These are phyloP conservation scores for Salminus brasiliensis DNA, from an alignment of 2,113 vertebrate genomes.

Conservation along the genomic window DNA sequence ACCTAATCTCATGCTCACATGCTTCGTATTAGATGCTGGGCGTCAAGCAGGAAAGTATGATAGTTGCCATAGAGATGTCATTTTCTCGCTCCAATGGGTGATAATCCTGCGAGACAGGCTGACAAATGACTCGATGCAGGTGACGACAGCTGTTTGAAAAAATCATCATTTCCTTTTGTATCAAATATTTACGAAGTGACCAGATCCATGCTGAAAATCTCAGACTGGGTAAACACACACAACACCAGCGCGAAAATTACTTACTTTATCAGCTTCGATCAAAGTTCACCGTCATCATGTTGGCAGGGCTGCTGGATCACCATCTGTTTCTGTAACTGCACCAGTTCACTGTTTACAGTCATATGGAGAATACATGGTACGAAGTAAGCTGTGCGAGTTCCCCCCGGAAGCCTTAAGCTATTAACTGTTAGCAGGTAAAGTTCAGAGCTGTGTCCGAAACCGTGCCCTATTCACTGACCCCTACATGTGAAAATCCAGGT, in stretches of 20 bases:
- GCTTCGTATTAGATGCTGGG: background rate
- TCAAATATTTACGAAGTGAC: background rate
- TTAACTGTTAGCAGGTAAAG: too few species aligned
- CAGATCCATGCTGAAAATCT: background rate
- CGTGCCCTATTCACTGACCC: too few species aligned
- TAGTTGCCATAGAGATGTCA: slow-evolving; percentile 6
- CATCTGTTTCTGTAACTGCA: background rate
- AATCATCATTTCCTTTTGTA: background rate
- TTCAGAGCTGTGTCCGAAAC: too few species aligned
- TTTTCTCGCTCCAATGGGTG: slow-evolving; percentile 12
- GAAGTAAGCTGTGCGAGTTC: too few species aligned
- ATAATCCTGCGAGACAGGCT: background rate
- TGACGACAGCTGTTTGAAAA: background rate
- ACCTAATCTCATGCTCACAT: too few species aligned
- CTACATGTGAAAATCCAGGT: too few species aligned
- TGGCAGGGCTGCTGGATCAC: background rate
- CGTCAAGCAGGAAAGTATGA: background rate
- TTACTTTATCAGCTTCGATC: background rate
- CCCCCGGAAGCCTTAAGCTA: too few species aligned
- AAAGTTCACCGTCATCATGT: background rate
- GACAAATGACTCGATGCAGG: background rate
- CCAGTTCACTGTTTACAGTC: too few species aligned
- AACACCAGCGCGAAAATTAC: background rate
- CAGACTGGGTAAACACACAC: background rate
- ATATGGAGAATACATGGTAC: too few species aligned